A percentile compares a stretch with the other conserved stretches of the same genome.
phyloP scores from a whole-genome alignment of 2,113 vertebrate species.

The Mus pahari region DNA sequence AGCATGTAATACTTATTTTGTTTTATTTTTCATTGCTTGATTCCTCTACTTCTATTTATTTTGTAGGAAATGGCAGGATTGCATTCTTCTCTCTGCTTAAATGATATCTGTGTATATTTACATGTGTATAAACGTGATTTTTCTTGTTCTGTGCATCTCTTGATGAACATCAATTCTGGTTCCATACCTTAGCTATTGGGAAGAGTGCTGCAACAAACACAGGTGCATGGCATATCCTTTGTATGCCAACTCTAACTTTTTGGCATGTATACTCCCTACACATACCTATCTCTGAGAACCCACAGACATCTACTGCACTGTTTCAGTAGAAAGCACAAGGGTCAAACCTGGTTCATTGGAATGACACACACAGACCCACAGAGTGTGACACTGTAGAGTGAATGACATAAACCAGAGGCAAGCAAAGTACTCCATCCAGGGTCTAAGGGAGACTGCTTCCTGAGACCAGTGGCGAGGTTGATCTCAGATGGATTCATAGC shows the following conservation, averaged over 20 bases:
- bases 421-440: background rate
- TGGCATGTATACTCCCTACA: background rate
- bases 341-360: background rate
- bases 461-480: background rate
- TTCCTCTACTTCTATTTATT: background rate
- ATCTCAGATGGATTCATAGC: background rate
- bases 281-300: background rate
- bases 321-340: background rate
- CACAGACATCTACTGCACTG: background rate
- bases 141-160: background rate
- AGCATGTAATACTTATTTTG: background rate
- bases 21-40: background rate
- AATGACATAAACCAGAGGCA: no score
- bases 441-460: background rate
- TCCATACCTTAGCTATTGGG: background rate
- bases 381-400: background rate
- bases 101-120: background rate
- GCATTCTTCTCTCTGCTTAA: background rate
- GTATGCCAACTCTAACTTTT: background rate
- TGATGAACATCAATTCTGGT: background rate
- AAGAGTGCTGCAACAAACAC: background rate
- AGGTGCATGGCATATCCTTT: no score
- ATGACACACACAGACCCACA: background rate
- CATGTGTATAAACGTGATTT: background rate
- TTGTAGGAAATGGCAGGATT: background rate